Conservation (phyloP, 2,888 invertebrate species). For the Eupithecia dodoneata region DNA sequence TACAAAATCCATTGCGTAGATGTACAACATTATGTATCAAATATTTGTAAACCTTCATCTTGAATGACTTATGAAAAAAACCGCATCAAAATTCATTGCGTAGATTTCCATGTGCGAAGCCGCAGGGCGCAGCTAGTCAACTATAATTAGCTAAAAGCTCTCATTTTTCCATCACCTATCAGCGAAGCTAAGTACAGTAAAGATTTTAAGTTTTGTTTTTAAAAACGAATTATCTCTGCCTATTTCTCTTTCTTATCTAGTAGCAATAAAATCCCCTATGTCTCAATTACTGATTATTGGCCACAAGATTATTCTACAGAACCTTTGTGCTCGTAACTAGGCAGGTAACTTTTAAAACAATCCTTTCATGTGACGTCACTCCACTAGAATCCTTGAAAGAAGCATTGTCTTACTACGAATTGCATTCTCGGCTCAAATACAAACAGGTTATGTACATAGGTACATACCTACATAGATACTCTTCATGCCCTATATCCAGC, state of each 20-base stretch:
- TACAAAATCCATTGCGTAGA: no score
- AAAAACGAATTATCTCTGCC: background rate
- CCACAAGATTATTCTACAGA: background rate
- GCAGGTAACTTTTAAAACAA: background rate
- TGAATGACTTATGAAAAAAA: no score
- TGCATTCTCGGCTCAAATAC: slow-evolving; percentile 18
- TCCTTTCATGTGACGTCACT: slow-evolving; percentile 27
- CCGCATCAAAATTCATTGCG: no score
- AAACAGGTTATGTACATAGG: slow-evolving; percentile 28
- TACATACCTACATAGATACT: background rate
- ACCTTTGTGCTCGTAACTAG: background rate
- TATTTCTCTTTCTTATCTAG: background rate
- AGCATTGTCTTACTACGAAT: slow-evolving; percentile 27
- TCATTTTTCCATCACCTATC: background rate
- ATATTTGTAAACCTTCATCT: no score
- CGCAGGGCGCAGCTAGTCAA: no score
- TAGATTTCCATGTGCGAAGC: no score
- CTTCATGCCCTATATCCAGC: background rate
- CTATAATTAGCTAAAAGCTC: background rate
- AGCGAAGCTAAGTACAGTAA: background rate
- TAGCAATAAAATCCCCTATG: background rate
- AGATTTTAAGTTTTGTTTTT: background rate
- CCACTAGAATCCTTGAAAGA: slow-evolving; percentile 38
- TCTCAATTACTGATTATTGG: background rate
- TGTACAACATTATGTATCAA: no score